Evolutionary conservation across 2,888 invertebrate species (phyloP), one percentile per base, ranked within the genome.

Genomic region (Thera obeliscata): DNA sequence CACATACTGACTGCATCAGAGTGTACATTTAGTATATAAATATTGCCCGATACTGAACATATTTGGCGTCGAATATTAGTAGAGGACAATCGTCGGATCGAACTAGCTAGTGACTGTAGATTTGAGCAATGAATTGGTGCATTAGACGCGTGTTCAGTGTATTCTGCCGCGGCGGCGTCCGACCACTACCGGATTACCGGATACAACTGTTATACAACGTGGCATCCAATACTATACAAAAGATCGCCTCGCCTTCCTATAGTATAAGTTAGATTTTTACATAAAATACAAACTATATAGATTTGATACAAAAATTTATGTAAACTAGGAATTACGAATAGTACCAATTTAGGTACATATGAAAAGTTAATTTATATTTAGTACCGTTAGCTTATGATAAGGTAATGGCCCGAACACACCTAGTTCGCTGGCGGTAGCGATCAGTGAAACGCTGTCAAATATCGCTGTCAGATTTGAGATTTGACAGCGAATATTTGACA

Each of bases 281-380:
- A 80, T 74, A 48, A 81, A 78, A 83, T 78, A 74, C 77, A 74
- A 78, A 80, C 73, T 72, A 77, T 84, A 81, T 85, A 87, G 84
- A 86, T 88, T 87, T 87, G 85, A 86, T 86, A 88, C 83, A 74
- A 76, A 78, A 64, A 65, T 70, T 71, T 76, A 63, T 61, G 61
- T 61, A 11, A 63, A 64, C 69, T 75, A 66, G 70, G 71, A 73
- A 75, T 66, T 62, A 70, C 58, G 54, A 64, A 67, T 67, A 3
- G 56, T 67, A 69, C 61, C 66, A 41, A 58, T 49, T 6, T 55
- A 41, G 66, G 71, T 73, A 22, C 22, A 22, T 22, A 72, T 60
- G 65, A 38, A 67, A 60, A 67, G 55, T 71, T 74, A 67, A 72
- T 75, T 72, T 71, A 73, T 70, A 69, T 74, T 71, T 52, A 66